Evolutionary conservation across 2,113 vertebrate species (phyloP), one percentile per base, ranked within the genome.

Genomic region (Phrynosoma platyrhinos): DNA sequence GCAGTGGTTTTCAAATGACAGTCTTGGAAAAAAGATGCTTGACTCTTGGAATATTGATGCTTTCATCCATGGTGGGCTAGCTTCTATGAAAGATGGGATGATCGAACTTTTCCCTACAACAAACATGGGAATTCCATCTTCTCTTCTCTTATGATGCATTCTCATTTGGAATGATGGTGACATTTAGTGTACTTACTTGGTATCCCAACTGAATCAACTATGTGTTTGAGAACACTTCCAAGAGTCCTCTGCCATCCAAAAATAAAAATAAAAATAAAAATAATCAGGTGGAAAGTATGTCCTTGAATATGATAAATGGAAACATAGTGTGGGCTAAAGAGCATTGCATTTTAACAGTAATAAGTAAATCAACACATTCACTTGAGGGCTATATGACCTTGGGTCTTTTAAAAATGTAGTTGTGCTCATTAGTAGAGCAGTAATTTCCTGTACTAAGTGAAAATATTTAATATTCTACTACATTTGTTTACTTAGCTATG

Each of bases 381-480:
- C 21, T 62, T 84, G 40, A 79, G 68, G 30, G 27, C 12, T 66
- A 74, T n/a, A 55, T 85, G 83, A 81, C 83, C 53, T 81, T 89
- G 83, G 10, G 40, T 36, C 69, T 80, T 76, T 27, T 42, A 64
- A 30, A 64, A 64, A 79, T 75, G 9, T 52, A 30, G 40, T 85
- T 85, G 83, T 53, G 40, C 27, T 30, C 58, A 55, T 83, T 88
- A 88, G 75, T n/a, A 18, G 12, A 32, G 53, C 25, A 83, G 69
- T 66, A 91, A 83, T 90, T 87, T 74, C 47, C 75, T 4, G 25
- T 72, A 79, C 25, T 42, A 84, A 55, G 23, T 9, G 69, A 91
- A 84, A 75, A 23, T 21, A 23, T 55, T 42, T 40, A 47, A 64
- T 79, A 12, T 53, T 81, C 18, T 25, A 30, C 18, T 64, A 21